Base-by-base conservation (phyloP, 1,140 invertebrate genomes). In the Cyrtorhinus lividipennis region DNA sequence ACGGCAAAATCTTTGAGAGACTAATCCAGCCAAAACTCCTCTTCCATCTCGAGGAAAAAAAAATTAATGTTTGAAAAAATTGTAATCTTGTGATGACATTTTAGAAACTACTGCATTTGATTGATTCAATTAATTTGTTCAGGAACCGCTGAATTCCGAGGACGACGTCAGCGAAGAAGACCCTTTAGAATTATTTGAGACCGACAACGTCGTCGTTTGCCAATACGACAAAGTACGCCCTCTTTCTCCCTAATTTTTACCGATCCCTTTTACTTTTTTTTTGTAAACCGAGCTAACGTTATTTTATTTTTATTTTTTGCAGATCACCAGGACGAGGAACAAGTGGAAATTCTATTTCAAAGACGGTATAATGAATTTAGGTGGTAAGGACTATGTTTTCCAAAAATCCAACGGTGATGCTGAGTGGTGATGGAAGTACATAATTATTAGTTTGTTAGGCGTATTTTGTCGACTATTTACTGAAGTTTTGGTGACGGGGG, bases 261-360 rank as follows among this genome's bases (percentile, higher is more conserved):
- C 10, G 5, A 53, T 53, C 18, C 2, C 23, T 15, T 15, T 38
- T 38, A 8, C 30, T 38, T 38, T 15, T 38, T 38, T 38, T 8
- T 38, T 38, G 15, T 38, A 8, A 5, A 38, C 15, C 30, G 15
- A 38, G 5, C 5, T 38, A 38, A 8, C 30, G 15, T 5, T 15
- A 15, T 38, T 38, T 38, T 15, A 15, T 38, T 38, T 38, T 38
- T 38, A 5, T 38, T 38, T 64, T 66, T 79, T 80, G 24, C 71
- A 93, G 88, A 97, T 98, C 64, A 95, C 92, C 65, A 83, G 96
- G 73, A 95, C 89, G 72, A 84, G 95, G 70, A 97, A 96, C 72
- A 95, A 95, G 75, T 99, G 96, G 96, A 99, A 98, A 78, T 98
- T 99, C 75, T 92, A 95, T 77, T 79, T 99, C 61, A 99, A 99